Base-by-base conservation (phyloP, 2,113 vertebrate species). In the Lutjanus erythropterus region DNA sequence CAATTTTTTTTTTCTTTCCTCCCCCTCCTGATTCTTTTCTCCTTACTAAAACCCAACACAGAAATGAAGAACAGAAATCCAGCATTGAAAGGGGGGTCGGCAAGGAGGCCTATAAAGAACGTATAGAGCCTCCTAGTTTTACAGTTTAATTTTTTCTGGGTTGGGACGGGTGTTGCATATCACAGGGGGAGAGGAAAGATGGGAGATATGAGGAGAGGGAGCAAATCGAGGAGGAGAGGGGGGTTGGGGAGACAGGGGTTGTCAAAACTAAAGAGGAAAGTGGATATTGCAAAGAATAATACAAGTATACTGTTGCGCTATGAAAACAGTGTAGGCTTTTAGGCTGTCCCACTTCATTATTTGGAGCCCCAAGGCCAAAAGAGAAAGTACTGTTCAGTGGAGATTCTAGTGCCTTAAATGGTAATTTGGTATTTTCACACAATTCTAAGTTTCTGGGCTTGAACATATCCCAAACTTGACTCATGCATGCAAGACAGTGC, bases 201-300 rank as follows among this genome's bases (percentile, higher is more conserved):
- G 52, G 76, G 52, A 59, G 29, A 80, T 68, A 70, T 66, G 67
- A 86, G 77, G 27, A 75, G 27, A 75, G 47, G 56, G 42, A 68
- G 70, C 12, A 76, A 60, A 81, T 41, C 9, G 14, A 49, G 46
- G 72, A 74, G 35, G 27, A 69, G 62, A 53, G 44, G 71, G 76
- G 49, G 53, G 44, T 16, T 39, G 79, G 62, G 25, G 66, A 66
- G 68, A 75, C 50, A 68, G 49, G 56, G 70, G 75, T 85, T 89
- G 83, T 83, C 83, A 84, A 86, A 88, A 83, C 80, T 64, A 75
- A 80, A 73, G 66, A 89, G 75, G 90, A 90, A 91, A 88, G 71
- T 78, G 70, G 83, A 91, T 89, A 88, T 88, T 86, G 68, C 70
- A 83, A 84, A 84, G 75, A 90, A 88, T 88, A 89, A 92, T 81